A percentile compares a stretch with the other conserved stretches of the same genome.
phyloP scores from a whole-genome alignment of 1,140 invertebrate species.

The Tribolium castaneum region DNA sequence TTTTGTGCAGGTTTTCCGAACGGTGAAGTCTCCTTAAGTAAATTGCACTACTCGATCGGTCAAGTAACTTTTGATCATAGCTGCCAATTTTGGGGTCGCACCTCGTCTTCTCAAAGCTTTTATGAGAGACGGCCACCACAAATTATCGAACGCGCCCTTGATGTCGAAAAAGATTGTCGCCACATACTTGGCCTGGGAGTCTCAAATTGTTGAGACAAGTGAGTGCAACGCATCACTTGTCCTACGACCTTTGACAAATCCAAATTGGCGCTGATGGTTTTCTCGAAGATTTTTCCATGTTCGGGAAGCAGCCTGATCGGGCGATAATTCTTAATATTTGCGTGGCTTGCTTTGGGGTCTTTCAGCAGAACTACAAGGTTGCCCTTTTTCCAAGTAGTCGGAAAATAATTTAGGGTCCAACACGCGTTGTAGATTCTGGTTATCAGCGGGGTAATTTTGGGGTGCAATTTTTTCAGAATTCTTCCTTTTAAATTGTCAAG shows the following conservation, averaged over 20 bases:
- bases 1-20: not conserved
- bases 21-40: not conserved
- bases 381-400: not conserved
- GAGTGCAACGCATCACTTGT: conserved; percentile 1
- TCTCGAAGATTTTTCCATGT: not conserved
- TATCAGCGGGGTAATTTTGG: not conserved
- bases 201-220: not conserved
- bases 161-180: conserved; percentile 32
- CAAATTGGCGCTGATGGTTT: not conserved
- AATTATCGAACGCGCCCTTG: conserved; percentile 29
- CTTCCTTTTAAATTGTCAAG: not conserved
- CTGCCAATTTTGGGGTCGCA: not conserved
- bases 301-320: not conserved
- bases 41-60: not conserved
- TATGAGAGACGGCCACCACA: conserved; percentile 26
- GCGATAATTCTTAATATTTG: not conserved
- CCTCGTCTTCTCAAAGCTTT: not conserved
- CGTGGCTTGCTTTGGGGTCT: not conserved
- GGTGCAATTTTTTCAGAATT: not conserved
- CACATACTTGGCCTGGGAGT: not conserved
- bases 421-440: not conserved
- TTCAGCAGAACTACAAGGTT: not conserved
- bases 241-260: not conserved
- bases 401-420: not conserved
- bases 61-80: not conserved